Conservation (phyloP, 2,888 invertebrate species). For the Apotomis turbidana region DNA sequence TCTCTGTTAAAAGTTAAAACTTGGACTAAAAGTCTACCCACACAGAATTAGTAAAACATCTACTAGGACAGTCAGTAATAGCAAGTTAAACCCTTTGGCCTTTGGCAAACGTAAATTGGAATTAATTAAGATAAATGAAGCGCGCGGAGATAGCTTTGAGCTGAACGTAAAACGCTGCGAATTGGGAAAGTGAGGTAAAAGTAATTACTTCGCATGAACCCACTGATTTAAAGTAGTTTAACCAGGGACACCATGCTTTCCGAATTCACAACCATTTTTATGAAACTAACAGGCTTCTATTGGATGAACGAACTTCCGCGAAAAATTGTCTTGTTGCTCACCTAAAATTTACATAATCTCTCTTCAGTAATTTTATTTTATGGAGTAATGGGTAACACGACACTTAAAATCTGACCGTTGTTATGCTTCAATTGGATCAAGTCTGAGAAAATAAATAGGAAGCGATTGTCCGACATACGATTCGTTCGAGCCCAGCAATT, state of each 20-base stretch:
- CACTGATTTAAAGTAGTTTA: constrained; percentile 57
- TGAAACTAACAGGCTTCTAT: no score
- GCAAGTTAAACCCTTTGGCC: constrained; percentile 12
- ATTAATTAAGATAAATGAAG: constrained; percentile 51
- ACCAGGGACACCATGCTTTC: constrained; percentile 49
- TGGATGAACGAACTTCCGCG: no score
- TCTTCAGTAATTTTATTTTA: no score
- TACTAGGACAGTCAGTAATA: neutral
- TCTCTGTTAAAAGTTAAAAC: no score
- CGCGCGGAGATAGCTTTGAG: constrained; percentile 53
- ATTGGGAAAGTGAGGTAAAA: constrained; percentile 58
- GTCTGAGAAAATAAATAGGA: no score
- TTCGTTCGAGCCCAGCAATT: no score
- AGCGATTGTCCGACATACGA: no score
- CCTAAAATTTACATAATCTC: no score
- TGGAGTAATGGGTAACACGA: no score
- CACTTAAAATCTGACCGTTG: no score
- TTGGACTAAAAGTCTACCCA: neutral
- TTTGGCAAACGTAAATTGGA: constrained; percentile 29
- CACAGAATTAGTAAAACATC: neutral
- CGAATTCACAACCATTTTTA: neutral
- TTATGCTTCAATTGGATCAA: no score
- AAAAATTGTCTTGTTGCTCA: no score
- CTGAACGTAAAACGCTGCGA: constrained; percentile 55
- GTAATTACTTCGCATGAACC: constrained; percentile 62